Evolutionary conservation across 1,140 invertebrate species (phyloP), one percentile per base, ranked within the genome.

Genomic region (Plectrocnemia conspersa): DNA sequence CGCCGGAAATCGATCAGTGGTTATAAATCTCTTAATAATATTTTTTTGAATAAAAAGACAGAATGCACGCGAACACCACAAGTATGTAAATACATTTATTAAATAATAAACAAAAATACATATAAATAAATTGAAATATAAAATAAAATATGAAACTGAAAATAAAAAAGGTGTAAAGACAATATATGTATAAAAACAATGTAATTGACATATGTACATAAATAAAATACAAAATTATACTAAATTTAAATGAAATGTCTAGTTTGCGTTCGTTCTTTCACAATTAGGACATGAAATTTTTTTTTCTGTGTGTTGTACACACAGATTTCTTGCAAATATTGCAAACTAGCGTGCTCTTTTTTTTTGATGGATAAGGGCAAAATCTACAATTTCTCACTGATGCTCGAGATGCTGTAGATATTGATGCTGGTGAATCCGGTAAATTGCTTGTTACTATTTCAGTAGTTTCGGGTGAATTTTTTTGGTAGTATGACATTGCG

Each of bases 301-400:
- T 21, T 32, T 32, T 33, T 18, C 46, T 7, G 46, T 48, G 46
- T 25, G 23, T 29, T 13, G n/a, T 7, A 48, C 46, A 48, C 23
- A 48, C 46, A 29, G 46, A 19, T 48, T 33, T 48, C 18, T 33
- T 25, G 29, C 46, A 48, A 48, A 29, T 33, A 32, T 48, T 25
- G 18, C 46, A 48, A 18, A 33, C 46, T 48, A 48, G 18, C n/a
- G 25, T 48, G 25, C 25, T 48, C 18, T 19, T 48, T 29, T 48
- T 29, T 32, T 48, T 48, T 21, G 24, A 18, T 29, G 18, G 7
- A 32, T 48, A 48, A 21, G 46, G 46, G 46, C 46, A 48, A 18
- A 48, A 48, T 29, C 29, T 48, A 19, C 46, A 48, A 33, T 15
- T 32, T 33, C 46, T 48, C 25, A 32, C 46, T 19, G 46, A 11